A percentile compares a stretch with the other conserved stretches of the same genome.
phyloP scores from a whole-genome alignment of 2,113 vertebrate species.

The Electrona antarctica region DNA sequence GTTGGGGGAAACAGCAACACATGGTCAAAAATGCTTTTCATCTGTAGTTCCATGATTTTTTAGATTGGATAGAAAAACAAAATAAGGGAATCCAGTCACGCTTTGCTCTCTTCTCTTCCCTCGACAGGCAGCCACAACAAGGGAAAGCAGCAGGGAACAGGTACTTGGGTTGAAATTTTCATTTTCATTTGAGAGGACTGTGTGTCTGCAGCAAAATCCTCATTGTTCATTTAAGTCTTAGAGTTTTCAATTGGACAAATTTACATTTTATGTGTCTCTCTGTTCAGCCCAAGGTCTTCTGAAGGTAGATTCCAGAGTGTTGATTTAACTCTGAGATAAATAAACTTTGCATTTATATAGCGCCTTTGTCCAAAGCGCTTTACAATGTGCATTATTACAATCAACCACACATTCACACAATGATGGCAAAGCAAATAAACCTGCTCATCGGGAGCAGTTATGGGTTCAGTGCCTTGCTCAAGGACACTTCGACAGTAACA shows the following conservation, averaged over 20 bases:
- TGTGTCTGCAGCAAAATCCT: constrained; percentile 4
- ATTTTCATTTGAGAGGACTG: constrained; percentile 20
- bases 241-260: no score
- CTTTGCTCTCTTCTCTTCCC: constrained; percentile 82
- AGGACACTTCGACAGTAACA: no score
- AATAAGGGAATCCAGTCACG: constrained; percentile 80
- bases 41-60: constrained; percentile 58
- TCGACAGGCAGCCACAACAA: background rate
- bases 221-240: no score
- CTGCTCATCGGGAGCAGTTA: no score
- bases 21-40: constrained; percentile 68
- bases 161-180: background rate
- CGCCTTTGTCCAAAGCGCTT: no score
- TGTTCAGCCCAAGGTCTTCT: constrained; percentile 35
- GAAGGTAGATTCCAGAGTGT: no score
- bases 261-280: constrained; percentile 23
- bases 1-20: background rate
- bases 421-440: no score
- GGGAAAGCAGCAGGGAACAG: background rate
- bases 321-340: no score
- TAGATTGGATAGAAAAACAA: background rate
- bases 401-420: no score
- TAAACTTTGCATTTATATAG: no score
- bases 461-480: no score
- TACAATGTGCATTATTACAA: no score